Percentiles rank a stretch among this genome's conserved stretches.
Conservation (phyloP, 2,797 vertebrate species). For the Arctocebus calabarensis region DNA sequence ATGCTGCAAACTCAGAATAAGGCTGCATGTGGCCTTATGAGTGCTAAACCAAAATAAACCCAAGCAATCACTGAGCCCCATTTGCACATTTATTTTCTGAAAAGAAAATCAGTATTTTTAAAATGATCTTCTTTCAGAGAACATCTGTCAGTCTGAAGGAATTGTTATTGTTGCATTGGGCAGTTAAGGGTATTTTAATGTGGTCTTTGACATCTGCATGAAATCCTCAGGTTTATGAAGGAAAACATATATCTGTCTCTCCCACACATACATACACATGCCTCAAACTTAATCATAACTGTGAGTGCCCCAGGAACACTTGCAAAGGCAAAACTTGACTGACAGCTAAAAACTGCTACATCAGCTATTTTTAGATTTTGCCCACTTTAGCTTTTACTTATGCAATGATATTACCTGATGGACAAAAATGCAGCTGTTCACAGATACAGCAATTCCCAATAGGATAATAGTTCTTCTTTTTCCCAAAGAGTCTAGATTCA, state of each 20-base stretch:
- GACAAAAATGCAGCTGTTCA: conserved; percentile 75
- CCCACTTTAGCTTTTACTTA: neutral
- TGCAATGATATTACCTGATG: neutral
- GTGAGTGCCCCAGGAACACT: neutral
- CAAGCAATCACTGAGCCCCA: neutral
- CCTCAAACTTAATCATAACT: neutral
- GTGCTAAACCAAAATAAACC: neutral
- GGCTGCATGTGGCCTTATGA: neutral
- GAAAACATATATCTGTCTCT: neutral
- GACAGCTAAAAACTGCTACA: conserved; percentile 71
- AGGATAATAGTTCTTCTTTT: neutral
- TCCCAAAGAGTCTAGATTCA: conserved; percentile 38
- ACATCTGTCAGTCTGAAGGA: neutral
- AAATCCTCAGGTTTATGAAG: conserved; percentile 21
- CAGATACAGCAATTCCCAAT: conserved; percentile 21
- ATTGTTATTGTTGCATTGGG: neutral
- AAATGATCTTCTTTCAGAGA: conserved; percentile 41
- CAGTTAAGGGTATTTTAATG: neutral
- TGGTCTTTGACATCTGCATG: conserved; percentile 8
- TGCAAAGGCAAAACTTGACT: neutral
- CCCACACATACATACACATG: neutral
- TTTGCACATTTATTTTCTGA: conserved; percentile 27
- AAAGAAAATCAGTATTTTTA: neutral
- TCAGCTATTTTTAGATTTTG: neutral
- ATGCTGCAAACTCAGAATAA: neutral